Evolutionary conservation across 2,888 invertebrate genomes (phyloP), one percentile per base, ranked within the genome.

Genomic region (Pasiphila rectangulata): DNA sequence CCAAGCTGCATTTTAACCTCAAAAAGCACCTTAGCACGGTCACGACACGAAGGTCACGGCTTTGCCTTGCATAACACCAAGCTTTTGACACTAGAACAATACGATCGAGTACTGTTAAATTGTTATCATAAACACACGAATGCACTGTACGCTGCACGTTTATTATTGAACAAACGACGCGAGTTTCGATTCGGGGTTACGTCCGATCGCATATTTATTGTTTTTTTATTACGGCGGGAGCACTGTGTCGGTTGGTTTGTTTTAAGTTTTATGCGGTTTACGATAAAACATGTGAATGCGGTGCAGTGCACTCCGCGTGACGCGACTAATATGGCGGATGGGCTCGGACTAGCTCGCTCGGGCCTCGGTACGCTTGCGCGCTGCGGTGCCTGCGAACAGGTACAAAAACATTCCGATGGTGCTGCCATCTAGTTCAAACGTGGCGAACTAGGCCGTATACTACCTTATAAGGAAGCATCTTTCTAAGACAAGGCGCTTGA

Each of bases 291-390:
- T 86, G 81, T 71, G 77, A 84, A 81, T 79, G 79, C 77, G 79
- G 84, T 75, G 74, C 85, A 82, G 82, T 82, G 83, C 84, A 85
- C 79, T 83, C 79, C 84, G 85, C 75, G 82, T 79, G 86, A 86
- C 85, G 84, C 86, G 85, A 85, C 85, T 84, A 88, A 88, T 85
- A 88, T 88, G 87, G 87, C 88, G 86, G 87, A 84, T 81, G 86
- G 79, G 79, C 85, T 85, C 75, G 76, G 84, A 88, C 87, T 87
- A 59, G 56, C 59, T 54, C 39, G n/a, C n/a, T n/a, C n/a, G n/a
- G n/a, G n/a, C n/a, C n/a, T n/a, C n/a, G 47, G 51, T 51, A 87
- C 86, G 87, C 86, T 79, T 85, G 86, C 86, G 79, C 75, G 59
- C 58, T 58, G 65, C 59, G 61, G 59, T 61, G 60, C 62, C 58